Percentiles rank a stretch among this genome's conserved stretches.
Conservation (phyloP, 2,113 vertebrate species). For the Oreochromis niloticus region DNA sequence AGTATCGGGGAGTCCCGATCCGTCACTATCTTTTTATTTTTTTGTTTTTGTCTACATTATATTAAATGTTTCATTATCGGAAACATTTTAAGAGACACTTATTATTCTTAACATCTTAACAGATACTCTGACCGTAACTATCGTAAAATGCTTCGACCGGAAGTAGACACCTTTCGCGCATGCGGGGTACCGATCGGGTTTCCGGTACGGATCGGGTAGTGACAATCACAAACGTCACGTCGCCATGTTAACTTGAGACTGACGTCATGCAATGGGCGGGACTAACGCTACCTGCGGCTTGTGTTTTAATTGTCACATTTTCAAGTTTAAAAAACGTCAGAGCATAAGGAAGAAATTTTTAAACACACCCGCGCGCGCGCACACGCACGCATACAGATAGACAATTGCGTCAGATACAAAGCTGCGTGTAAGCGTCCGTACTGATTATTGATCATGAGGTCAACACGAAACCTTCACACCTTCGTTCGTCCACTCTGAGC, state of each 20-base stretch:
- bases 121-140: no score
- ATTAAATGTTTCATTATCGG: no score
- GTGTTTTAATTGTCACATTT: neutral
- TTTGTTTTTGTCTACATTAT: no score
- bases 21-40: no score
- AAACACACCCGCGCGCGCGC: neutral
- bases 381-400: neutral
- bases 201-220: no score
- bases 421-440: neutral
- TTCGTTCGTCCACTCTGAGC: neutral
- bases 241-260: neutral
- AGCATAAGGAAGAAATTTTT: neutral
- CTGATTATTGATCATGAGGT: neutral
- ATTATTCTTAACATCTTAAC: no score
- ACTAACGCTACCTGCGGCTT: neutral
- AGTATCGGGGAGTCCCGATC: no score
- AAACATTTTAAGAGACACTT: no score
- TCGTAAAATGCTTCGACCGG: no score
- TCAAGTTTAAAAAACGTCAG: neutral
- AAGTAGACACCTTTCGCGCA: no score
- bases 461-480: neutral
- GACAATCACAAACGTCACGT: neutral
- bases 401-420: neutral
- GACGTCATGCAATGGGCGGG: neutral
- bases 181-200: no score